Evolutionary conservation across 2,888 invertebrate species (phyloP), one percentile per base, ranked within the genome.

Genomic region (Blastobasis adustella): DNA sequence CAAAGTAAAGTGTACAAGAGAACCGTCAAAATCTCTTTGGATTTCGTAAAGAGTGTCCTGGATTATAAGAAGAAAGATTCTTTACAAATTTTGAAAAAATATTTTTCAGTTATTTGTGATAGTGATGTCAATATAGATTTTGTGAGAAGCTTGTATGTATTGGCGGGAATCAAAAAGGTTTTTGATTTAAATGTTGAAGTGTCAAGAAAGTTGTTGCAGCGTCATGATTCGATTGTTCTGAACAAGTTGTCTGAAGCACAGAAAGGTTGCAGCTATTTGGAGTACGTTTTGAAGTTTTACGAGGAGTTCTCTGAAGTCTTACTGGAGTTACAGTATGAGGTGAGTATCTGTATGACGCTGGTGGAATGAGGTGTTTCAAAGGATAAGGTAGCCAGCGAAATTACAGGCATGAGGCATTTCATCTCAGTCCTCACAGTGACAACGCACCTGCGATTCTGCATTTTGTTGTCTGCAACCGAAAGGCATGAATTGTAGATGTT

Each of bases 271-370:
- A 49, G 5, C 4, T 3, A 9, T 5, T 42, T 63, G 38, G 68
- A 69, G 51, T 60, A 63, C 0, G 53, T 67, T 1, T 59, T 76
- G 46, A 56, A 56, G n/a, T 74, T 75, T 47, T 43, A 73, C 4
- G 65, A 59, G 9, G 66, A 63, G n/a, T 77, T 65, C 51, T 51
- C 61, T 10, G 59, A 58, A 4, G 58, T 60, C 7, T 49, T 77
- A 5, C 41, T 73, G 46, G 69, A 70, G 10, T 36, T 57, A 0
- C 53, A 70, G 9, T 54, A 61, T 54, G 59, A 67, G 73, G 81
- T 82, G 55, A 58, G 63, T 54, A 39, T 47, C 45, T 56, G 46
- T 38, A 36, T 37, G n/a, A 39, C 38, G 23, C 37, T 40, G 10
- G 36, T 9, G n/a, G n/a, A n/a, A n/a, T n/a, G n/a, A n/a, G n/a